Conservation (phyloP, 2,888 invertebrate genomes). For the Tridacna gigas region DNA sequence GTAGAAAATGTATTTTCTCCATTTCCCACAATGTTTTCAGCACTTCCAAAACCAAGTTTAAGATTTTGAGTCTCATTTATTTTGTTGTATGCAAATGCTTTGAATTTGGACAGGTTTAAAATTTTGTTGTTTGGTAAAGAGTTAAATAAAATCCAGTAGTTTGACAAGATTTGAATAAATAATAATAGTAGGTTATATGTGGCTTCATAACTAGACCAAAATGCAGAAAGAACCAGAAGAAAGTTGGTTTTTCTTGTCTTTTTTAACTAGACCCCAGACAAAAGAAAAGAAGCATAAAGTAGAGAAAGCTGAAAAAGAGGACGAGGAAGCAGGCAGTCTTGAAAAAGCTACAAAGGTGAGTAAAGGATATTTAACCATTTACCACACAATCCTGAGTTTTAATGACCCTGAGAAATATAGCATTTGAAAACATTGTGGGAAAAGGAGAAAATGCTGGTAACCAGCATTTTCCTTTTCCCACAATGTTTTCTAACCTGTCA, state of each 20-base stretch:
- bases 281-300: conserved; percentile 73
- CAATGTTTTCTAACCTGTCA: background rate
- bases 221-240: no score
- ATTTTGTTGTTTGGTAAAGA: no score
- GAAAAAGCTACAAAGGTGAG: conserved; percentile 70
- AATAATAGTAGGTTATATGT: no score
- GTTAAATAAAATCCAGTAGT: no score
- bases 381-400: background rate
- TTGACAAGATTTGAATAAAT: no score
- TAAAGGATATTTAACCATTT: background rate
- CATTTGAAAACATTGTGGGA: background rate
- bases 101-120: background rate
- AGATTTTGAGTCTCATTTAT: background rate
- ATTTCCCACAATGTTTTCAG: background rate
- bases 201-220: no score
- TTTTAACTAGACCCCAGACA: conserved; percentile 52
- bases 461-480: background rate
- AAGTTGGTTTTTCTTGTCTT: no score
- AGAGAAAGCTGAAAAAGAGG: conserved; percentile 75
- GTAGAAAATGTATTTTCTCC: background rate
- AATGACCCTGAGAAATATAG: background rate
- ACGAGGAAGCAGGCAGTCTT: conserved; percentile 56
- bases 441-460: background rate
- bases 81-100: background rate
- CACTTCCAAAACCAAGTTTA: background rate